Evolutionary conservation across 2,113 vertebrate species (phyloP).

Genomic region (Laticauda colubrina): DNA sequence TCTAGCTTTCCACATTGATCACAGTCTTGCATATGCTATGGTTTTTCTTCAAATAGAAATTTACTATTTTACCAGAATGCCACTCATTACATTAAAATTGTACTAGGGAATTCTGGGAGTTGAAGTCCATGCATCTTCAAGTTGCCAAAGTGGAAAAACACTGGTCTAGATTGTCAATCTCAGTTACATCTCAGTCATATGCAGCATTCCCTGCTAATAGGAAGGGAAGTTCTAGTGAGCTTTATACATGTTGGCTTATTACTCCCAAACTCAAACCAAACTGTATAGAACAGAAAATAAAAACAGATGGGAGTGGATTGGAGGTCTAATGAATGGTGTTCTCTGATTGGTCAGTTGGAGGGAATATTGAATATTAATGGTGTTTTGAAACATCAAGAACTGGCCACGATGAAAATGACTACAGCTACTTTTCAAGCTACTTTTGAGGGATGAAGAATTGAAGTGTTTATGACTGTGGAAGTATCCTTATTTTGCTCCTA

Average conservation of each 20-base stretch:
- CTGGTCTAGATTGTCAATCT: not conserved
- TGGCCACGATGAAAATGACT: not conserved
- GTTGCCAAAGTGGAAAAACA: not conserved
- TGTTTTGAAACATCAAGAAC: not conserved
- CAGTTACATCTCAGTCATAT: not conserved
- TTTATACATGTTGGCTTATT: not conserved
- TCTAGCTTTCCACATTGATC: not conserved
- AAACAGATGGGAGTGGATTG: not conserved
- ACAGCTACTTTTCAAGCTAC: not conserved
- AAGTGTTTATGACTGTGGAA: not conserved
- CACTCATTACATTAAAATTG: not conserved
- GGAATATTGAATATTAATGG: not conserved
- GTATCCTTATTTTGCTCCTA: not conserved
- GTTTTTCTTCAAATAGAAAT: not conserved
- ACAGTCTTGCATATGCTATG: not conserved
- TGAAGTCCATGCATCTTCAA: not conserved
- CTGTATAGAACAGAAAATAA: not conserved
- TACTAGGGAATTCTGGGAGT: not conserved
- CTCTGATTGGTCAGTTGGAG: not conserved
- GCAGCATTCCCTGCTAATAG: not conserved
- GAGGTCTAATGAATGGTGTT: not conserved
- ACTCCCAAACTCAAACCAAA: not conserved
- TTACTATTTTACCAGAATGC: not conserved
- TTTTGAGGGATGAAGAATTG: not conserved
- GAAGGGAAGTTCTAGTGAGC: not conserved